phyloP scores from a whole-genome alignment of 2,888 invertebrate species.

The Sarcophaga rosellei region DNA sequence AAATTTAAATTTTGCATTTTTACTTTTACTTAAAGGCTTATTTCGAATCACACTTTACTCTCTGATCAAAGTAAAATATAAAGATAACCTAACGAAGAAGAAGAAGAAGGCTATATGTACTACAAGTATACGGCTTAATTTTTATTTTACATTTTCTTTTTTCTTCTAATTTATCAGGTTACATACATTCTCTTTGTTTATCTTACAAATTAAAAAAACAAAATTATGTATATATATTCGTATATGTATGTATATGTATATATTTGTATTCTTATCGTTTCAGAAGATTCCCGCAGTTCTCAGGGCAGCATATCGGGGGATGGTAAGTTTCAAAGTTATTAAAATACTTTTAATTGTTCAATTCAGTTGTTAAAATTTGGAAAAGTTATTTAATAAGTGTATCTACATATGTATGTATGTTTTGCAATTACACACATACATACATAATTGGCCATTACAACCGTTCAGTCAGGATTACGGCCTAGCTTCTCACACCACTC shows the following conservation, averaged over 20 bases:
- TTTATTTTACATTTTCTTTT: no score
- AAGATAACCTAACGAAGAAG: no score
- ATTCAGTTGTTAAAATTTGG: background rate
- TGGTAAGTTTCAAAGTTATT: conserved; percentile 75
- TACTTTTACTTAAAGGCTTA: background rate
- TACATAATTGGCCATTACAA: no score
- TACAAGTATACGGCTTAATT: no score
- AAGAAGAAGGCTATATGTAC: no score
- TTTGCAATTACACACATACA: no score
- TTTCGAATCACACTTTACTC: background rate
- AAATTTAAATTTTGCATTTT: background rate
- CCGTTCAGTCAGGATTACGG: no score
- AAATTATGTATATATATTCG: no score
- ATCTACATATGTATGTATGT: background rate
- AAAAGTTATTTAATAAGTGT: background rate
- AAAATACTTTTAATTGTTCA: background rate
- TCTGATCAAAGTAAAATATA: background rate
- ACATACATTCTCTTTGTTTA: no score
- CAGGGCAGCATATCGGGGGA: conserved; percentile 81
- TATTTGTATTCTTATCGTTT: conserved; percentile 64
- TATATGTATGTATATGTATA: background rate
- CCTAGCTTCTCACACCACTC: no score
- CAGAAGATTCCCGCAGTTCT: conserved; percentile 80
- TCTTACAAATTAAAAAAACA: no score
- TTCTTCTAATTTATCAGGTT: no score